A percentile compares a stretch with the other conserved stretches of the same genome.
These are phyloP conservation scores for Dicrostonyx torquatus DNA, from an alignment of 2,797 vertebrate species.

Conservation along the genomic window DNA sequence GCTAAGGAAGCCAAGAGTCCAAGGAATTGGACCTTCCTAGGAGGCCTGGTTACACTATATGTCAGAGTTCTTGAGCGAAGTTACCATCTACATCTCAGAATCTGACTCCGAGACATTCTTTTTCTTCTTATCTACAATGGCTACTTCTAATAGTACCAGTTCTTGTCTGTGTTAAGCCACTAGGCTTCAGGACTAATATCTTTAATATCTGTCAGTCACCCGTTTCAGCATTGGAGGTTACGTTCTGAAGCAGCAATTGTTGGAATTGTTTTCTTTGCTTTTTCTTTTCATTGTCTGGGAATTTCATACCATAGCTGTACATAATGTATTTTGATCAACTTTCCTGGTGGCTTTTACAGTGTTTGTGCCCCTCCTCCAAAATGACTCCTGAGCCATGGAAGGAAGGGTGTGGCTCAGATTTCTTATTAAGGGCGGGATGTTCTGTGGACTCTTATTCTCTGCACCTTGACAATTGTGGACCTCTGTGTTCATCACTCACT, in stretches of 20 bases:
- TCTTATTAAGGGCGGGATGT: neutral
- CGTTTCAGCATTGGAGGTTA: slow-evolving; percentile 12
- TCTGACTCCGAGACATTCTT: slow-evolving; percentile 25
- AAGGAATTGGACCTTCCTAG: neutral
- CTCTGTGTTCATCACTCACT: neutral
- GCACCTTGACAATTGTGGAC: neutral
- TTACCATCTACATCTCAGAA: slow-evolving; percentile 54
- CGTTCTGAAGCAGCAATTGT: slow-evolving; percentile 58
- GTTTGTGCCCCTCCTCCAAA: neutral
- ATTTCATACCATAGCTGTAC: neutral
- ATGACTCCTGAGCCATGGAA: neutral
- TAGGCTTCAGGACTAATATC: slow-evolving; percentile 44
- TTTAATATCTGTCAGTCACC: neutral
- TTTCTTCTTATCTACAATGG: slow-evolving; percentile 15
- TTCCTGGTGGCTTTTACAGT: neutral
- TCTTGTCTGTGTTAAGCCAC: slow-evolving; percentile 6
- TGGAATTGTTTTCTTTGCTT: slow-evolving; percentile 71
- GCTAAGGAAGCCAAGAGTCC: neutral
- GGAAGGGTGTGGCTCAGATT: neutral
- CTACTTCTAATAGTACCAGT: slow-evolving; percentile 31
- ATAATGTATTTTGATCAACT: neutral
- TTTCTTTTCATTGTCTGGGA: neutral
- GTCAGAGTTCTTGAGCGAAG: neutral
- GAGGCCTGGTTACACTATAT: neutral
- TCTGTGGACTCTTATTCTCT: neutral